Conservation (phyloP, 2,888 invertebrate species). For the Pseudanteris insignis region DNA sequence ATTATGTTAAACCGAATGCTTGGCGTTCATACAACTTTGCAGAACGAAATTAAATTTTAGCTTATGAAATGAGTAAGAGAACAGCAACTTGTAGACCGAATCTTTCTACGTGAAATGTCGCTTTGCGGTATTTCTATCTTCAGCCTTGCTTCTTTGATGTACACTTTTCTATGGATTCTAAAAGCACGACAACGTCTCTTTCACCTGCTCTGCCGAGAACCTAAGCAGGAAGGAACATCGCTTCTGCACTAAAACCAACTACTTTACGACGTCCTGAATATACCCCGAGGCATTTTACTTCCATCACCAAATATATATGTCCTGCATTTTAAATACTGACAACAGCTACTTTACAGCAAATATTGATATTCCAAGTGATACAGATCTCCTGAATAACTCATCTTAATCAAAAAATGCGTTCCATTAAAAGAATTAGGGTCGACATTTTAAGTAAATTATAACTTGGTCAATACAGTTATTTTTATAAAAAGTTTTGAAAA, state of each 20-base stretch:
- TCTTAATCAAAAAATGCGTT: too few relatives aligned
- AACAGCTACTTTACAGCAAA: conserved; percentile 38
- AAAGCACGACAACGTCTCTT: conserved; percentile 44
- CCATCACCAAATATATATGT: conserved; percentile 34
- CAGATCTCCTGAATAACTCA: too few relatives aligned
- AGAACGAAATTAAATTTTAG: conserved; percentile 36
- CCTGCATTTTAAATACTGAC: conserved; percentile 31
- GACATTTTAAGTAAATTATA: too few relatives aligned
- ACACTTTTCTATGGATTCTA: conserved; percentile 47
- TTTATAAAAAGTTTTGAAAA: too few relatives aligned
- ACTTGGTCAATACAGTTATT: too few relatives aligned
- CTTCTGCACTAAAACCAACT: conserved; percentile 49
- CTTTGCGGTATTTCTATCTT: conserved; percentile 45
- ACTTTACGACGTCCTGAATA: conserved; percentile 49
- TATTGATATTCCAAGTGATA: conserved; percentile 28
- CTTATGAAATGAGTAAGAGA: conserved; percentile 29
- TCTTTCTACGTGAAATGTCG: conserved; percentile 39
- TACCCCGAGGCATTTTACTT: conserved; percentile 44
- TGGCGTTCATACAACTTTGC: conserved; percentile 1
- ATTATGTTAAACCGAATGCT: too few relatives aligned
- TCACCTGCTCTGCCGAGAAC: conserved; percentile 44
- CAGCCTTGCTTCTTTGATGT: conserved; percentile 46
- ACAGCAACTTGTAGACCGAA: conserved; percentile 29
- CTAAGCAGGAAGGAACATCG: conserved; percentile 46
- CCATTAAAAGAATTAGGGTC: too few relatives aligned